A percentile compares a stretch with the other conserved stretches of the same genome.
These are phyloP conservation scores for Sus cebifrons DNA, from an alignment of 2,797 vertebrate genomes.

Conservation along the genomic window DNA sequence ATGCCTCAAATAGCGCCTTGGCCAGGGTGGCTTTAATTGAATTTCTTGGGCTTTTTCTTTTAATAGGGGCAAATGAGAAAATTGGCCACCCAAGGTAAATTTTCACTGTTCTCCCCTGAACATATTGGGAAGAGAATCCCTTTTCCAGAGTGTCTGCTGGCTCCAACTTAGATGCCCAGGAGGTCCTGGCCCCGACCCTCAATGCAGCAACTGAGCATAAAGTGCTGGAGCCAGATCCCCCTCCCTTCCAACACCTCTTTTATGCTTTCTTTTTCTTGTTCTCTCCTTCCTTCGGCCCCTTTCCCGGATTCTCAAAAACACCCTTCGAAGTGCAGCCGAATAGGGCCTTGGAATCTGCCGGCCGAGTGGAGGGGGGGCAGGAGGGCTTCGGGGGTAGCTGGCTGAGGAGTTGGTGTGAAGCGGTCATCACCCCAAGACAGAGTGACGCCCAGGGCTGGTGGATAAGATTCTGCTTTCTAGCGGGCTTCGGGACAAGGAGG, in stretches of 20 bases:
- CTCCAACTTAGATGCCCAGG: constrained; percentile 43
- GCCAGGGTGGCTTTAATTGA: constrained; percentile 91
- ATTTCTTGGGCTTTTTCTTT: constrained; percentile 91
- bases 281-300: neutral
- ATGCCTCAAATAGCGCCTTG: constrained; percentile 91
- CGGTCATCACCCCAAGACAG: neutral
- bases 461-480: neutral
- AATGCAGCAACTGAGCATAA: constrained; percentile 41
- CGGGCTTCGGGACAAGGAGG: neutral
- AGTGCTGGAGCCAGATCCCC: constrained; percentile 64
- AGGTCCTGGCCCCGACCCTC: constrained; percentile 30
- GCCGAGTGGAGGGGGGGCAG: neutral
- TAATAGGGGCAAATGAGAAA: constrained; percentile 91
- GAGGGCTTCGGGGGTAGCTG: neutral
- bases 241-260: neutral
- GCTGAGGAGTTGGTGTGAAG: neutral
- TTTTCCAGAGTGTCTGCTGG: constrained; percentile 6
- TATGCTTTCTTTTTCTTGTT: neutral
- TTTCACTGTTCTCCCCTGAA: constrained; percentile 79
- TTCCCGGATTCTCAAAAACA: constrained; percentile 32
- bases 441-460: neutral
- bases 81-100: constrained; percentile 89
- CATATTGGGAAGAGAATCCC: constrained; percentile 66
- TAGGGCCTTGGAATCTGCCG: neutral
- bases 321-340: neutral